Percentiles rank a stretch among this genome's conserved stretches.
phyloP scores from a whole-genome alignment of 2,797 vertebrate species.

The Vespertilio murinus region DNA sequence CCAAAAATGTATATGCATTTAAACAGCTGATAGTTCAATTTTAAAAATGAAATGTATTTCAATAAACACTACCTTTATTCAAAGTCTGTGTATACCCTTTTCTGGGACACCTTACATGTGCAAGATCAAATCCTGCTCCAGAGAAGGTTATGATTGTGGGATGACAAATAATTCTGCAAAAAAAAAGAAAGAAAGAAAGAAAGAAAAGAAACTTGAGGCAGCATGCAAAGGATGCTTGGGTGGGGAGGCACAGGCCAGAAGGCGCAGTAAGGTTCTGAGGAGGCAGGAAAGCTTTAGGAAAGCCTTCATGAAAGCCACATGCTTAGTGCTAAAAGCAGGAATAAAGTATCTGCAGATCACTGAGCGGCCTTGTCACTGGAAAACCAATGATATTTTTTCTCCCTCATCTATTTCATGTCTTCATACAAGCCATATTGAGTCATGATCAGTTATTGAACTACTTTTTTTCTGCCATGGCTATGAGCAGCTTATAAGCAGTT shows the following conservation, averaged over 20 bases:
- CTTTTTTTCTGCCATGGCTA: not conserved
- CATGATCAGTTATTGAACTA: not conserved
- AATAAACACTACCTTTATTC: not conserved
- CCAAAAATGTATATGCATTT: not conserved
- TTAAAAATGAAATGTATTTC: not conserved
- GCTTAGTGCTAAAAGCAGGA: not conserved
- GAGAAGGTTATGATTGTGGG: not conserved
- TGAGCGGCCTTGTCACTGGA: not conserved
- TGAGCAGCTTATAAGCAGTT: not conserved
- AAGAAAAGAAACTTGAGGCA: not conserved
- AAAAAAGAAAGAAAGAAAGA: not conserved
- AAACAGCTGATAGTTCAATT: not conserved
- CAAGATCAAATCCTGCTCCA: not conserved
- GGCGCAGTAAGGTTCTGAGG: not conserved
- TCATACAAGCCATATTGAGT: not conserved
- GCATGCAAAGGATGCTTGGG: not conserved
- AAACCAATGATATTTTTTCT: not conserved
- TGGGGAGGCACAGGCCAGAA: not conserved
- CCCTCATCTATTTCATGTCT: not conserved
- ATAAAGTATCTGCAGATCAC: not conserved
- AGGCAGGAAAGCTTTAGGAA: not conserved
- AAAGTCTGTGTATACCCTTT: not conserved
- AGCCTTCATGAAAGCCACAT: not conserved
- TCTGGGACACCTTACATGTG: not conserved
- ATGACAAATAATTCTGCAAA: not conserved